Conservation (phyloP, 1,140 invertebrate genomes). For the Zeugodacus cucurbitae region DNA sequence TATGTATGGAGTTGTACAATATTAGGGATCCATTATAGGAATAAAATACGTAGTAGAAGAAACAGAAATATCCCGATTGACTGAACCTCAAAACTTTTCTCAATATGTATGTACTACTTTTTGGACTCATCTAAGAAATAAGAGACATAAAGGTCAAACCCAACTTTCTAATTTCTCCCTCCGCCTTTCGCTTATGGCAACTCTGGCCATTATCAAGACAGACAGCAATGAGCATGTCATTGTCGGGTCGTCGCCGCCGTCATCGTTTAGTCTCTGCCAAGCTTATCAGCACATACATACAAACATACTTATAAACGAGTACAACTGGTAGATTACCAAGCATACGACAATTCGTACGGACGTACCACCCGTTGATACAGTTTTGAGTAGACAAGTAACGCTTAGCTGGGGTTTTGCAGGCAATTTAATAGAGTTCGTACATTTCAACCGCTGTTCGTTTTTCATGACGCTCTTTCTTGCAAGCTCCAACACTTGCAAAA, state of each 20-base stretch:
- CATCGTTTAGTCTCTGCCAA: not conserved
- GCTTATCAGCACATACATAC: not conserved
- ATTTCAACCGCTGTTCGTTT: conserved; percentile 18
- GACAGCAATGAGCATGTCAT: conserved; percentile 34
- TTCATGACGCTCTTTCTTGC: conserved; percentile 1
- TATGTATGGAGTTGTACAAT: too few species aligned
- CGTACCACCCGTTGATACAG: not conserved
- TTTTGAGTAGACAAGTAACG: not conserved
- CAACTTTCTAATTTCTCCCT: too few species aligned
- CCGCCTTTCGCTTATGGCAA: not conserved
- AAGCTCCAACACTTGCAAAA: not conserved
- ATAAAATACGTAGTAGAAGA: too few species aligned
- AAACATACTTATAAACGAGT: not conserved
- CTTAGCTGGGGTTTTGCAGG: not conserved
- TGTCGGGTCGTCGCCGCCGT: not conserved
- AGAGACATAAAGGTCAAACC: too few species aligned
- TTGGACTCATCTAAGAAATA: too few species aligned
- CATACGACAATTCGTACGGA: not conserved
- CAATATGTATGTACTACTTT: too few species aligned
- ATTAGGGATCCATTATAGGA: too few species aligned
- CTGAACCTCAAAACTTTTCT: too few species aligned
- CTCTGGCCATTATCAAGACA: not conserved
- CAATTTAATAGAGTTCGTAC: not conserved
- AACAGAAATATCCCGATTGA: too few species aligned
- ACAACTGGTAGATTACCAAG: not conserved